Evolutionary conservation across 2,797 vertebrate species (phyloP), one percentile per base, ranked within the genome.

Genomic region (Peromyscus nudipes): DNA sequence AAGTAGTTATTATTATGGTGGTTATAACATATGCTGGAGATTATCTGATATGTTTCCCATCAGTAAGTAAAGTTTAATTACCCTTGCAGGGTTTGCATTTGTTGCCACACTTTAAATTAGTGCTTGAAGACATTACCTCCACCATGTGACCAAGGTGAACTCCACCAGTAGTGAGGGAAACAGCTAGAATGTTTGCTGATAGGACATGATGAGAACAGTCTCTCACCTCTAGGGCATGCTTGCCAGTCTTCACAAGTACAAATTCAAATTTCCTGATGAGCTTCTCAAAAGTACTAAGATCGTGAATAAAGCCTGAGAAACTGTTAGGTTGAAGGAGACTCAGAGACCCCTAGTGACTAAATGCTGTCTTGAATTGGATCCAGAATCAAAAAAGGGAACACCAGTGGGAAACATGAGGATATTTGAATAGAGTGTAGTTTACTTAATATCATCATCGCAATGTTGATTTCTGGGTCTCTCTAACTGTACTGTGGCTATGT

Each of bases 391-490:
- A 94, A 69, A 60, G 77, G 43, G 92, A 69, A 73, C n/a, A 64
- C 37, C 40, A 86, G n/a, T 57, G 64, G 40, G n/a, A 3, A 62
- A 49, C 62, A 25, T 4, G 11, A 16, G 19, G 13, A 77, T 37
- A 65, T 62, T 76, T 29, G 52, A 67, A 49, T 83, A 12, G 60
- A 31, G 10, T 82, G 16, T 77, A 73, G 10, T 92, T 94, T 90
- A 87, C 25, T 57, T 49, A 76, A 43, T 46, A 40, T 34, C 43
- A n/a, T 29, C 49, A 11, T 49, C 6, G 25, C 40, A 82, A 3
- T 86, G 69, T 86, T 93, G 67, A 77, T 89, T 92, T 84, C 79
- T 89, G 60, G 25, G 85, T 86, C 65, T 71, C 87, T 43, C 75
- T 75, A 10, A 77, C 71, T 52, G 1, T 80, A 27, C 52, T 1